Percentiles rank a stretch among this genome's conserved stretches.
phyloP scores from a whole-genome alignment of 2,888 invertebrate genomes.

The Acanthosoma haemorrhoidale region DNA sequence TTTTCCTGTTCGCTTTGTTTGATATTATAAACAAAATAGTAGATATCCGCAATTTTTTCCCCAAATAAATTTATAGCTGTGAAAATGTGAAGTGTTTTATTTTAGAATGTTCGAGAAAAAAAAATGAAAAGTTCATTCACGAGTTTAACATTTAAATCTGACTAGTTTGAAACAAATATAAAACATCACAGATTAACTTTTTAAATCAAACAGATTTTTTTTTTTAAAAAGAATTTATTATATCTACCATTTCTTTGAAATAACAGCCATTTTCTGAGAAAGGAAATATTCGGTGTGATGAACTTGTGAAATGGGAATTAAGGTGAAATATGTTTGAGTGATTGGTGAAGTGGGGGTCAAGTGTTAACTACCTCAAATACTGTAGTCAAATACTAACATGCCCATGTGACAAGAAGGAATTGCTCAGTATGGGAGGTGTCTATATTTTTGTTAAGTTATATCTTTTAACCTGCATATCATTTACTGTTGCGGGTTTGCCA shows the following conservation, averaged over 20 bases:
- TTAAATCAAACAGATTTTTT: neutral
- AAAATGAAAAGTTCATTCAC: neutral
- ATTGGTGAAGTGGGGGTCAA: slow-evolving; percentile 39
- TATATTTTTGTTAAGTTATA: slow-evolving; percentile 13
- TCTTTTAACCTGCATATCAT: neutral
- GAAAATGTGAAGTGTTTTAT: neutral
- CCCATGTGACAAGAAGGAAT: slow-evolving; percentile 27
- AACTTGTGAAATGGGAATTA: slow-evolving; percentile 33
- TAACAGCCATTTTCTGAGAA: neutral
- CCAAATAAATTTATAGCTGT: neutral
- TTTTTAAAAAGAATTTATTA: too few relatives aligned
- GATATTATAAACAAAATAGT: too few relatives aligned
- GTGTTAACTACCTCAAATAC: slow-evolving; percentile 36
- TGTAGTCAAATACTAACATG: slow-evolving; percentile 20
- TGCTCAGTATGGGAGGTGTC: slow-evolving; percentile 21
- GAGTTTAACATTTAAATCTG: neutral
- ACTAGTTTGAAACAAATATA: neutral
- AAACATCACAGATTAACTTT: neutral
- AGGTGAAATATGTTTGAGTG: slow-evolving; percentile 36
- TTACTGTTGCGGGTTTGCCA: neutral
- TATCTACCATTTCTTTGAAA: neutral
- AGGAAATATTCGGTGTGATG: neutral
- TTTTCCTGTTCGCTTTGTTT: neutral
- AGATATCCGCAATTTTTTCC: too few relatives aligned
- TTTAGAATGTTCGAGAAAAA: neutral